Conservation (phyloP, 2,113 vertebrate genomes). For the Gopherus flavomarginatus region DNA sequence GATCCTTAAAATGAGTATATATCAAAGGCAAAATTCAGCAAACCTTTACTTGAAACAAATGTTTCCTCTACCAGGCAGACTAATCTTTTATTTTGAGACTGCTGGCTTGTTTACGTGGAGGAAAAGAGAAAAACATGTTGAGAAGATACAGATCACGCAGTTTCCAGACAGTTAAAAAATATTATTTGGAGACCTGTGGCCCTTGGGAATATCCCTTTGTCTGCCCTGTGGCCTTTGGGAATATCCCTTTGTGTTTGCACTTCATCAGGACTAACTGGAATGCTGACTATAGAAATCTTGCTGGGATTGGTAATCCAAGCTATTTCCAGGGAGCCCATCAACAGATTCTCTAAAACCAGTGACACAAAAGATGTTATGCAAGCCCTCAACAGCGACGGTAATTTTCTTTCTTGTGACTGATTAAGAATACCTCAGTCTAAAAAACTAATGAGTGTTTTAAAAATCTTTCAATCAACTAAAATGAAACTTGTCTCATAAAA, state of each 20-base stretch:
- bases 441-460: not conserved
- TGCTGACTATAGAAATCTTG: not conserved
- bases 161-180: not conserved
- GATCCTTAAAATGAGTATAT: not conserved
- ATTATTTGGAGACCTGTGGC: not conserved
- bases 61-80: not conserved
- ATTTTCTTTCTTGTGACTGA: not conserved
- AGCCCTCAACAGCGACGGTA: not conserved
- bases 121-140: not conserved
- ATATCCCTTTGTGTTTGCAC: not conserved
- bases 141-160: not conserved
- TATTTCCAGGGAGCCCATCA: not conserved
- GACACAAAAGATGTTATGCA: not conserved
- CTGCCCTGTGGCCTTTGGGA: not conserved
- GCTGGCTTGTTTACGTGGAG: rapidly evolving
- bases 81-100: rapidly evolving
- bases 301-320: not conserved
- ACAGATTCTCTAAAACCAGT: not conserved
- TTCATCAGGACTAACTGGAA: not conserved
- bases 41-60: not conserved
- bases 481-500: not conserved
- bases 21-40: not conserved
- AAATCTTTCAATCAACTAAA: not conserved
- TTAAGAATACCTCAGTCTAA: not conserved
- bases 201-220: not conserved